Evolutionary conservation across 2,888 invertebrate genomes (phyloP).

Genomic region (Sialis fuliginosa): DNA sequence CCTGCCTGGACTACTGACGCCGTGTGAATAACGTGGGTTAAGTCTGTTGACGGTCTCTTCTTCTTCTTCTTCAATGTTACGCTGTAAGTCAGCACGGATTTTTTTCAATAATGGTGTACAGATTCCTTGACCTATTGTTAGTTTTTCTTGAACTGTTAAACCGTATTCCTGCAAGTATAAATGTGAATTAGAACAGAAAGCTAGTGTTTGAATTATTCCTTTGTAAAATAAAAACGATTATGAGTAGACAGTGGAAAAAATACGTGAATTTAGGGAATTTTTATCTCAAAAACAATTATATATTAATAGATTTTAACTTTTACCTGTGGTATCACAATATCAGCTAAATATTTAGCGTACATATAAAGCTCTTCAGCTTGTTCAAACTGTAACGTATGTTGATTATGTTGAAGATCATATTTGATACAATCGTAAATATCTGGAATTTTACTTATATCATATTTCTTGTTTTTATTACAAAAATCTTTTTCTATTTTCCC

Average conservation of each 20-base stretch:
- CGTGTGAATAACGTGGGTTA: conserved; percentile 95
- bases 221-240: no score
- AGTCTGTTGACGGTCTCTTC: conserved; percentile 82
- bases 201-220: no score
- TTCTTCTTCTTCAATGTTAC: conserved; percentile 77
- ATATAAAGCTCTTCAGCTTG: conserved; percentile 85
- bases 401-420: conserved; percentile 96
- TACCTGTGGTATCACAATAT: conserved; percentile 96
- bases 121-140: conserved; percentile 92
- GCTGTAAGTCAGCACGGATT: conserved; percentile 82
- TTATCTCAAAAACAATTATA: no score
- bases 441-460: conserved; percentile 97
- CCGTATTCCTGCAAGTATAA: conserved; percentile 68
- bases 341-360: conserved; percentile 92
- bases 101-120: conserved; percentile 93
- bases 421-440: conserved; percentile 99
- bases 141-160: conserved; percentile 82
- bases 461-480: conserved; percentile 76
- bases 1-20: conserved; percentile 92
- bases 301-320: no score
- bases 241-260: no score
- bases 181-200: no score
- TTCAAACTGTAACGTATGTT: conserved; percentile 83
- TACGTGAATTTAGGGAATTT: no score
- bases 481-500: conserved; percentile 98